phyloP scores from a whole-genome alignment of 2,888 invertebrate genomes.

The Ptycholaimellus sp. region DNA sequence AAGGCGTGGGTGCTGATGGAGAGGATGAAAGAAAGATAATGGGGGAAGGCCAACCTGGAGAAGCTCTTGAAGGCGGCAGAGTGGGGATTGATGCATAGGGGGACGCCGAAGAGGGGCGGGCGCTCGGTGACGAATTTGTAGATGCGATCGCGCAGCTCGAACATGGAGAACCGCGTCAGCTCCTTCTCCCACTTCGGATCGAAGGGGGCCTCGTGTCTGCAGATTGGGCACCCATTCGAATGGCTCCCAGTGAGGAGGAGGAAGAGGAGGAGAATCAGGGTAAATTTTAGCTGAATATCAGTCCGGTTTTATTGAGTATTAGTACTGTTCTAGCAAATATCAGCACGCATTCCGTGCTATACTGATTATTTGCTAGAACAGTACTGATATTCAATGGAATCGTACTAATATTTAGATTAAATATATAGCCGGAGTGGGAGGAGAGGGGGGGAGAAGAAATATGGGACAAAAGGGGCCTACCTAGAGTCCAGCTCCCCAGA shows the following conservation, averaged over 20 bases:
- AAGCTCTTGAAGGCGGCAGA: constrained; percentile 99
- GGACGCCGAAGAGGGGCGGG: constrained; percentile 68
- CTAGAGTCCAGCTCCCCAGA: constrained; percentile 12
- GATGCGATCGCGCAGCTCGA: constrained; percentile 55
- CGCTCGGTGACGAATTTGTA: constrained; percentile 95
- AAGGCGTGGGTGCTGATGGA: too few relatives aligned
- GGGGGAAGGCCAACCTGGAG: too few relatives aligned
- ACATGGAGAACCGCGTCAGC: constrained; percentile 37
- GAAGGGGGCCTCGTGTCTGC: constrained; percentile 64
- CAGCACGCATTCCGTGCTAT: too few relatives aligned
- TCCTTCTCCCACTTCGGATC: constrained; percentile 91
- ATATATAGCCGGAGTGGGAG: too few relatives aligned
- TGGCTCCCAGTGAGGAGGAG: background rate
- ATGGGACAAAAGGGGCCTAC: too few relatives aligned
- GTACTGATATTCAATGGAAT: too few relatives aligned
- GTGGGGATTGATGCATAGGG: constrained; percentile 96
- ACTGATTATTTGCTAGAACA: too few relatives aligned
- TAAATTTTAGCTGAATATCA: background rate
- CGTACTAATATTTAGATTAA: too few relatives aligned
- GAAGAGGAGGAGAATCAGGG: background rate
- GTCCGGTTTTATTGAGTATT: background rate
- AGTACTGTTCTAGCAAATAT: too few relatives aligned
- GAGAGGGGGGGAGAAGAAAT: too few relatives aligned
- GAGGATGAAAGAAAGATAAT: too few relatives aligned
- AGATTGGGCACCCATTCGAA: too few relatives aligned